phyloP scores from a whole-genome alignment of 2,797 vertebrate genomes.

The Meriones psammophilus region DNA sequence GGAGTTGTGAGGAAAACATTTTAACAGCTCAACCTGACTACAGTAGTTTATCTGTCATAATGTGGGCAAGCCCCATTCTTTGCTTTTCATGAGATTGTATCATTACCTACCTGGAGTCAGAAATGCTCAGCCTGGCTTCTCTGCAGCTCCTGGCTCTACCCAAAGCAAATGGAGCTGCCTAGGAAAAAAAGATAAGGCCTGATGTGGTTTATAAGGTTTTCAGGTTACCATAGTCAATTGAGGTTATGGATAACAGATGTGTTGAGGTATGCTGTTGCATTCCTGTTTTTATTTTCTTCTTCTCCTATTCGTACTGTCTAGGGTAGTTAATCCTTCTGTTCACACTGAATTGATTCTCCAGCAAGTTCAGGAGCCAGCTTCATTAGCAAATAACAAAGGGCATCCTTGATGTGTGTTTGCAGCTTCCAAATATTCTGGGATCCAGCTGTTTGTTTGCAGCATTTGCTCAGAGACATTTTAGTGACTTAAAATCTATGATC shows the following conservation, averaged over 20 bases:
- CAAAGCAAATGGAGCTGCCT: background rate
- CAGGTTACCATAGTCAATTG: background rate
- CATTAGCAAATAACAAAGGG: conserved; percentile 74
- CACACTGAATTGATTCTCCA: conserved; percentile 22
- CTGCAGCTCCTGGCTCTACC: background rate
- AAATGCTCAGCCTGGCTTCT: background rate
- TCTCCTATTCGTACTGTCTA: background rate
- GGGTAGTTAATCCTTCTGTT: conserved; percentile 43
- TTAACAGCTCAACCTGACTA: background rate
- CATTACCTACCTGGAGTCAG: background rate
- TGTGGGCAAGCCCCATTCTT: background rate
- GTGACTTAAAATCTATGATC: conserved; percentile 34
- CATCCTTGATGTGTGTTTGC: conserved; percentile 45
- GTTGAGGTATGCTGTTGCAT: background rate
- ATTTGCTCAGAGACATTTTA: conserved; percentile 58
- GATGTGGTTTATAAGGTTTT: background rate
- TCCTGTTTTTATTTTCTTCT: background rate
- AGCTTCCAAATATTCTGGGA: conserved; percentile 47
- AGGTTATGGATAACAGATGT: background rate
- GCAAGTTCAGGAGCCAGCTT: conserved; percentile 53
- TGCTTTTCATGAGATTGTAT: background rate
- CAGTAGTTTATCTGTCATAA: background rate
- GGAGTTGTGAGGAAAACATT: conserved; percentile 55
- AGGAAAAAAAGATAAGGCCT: background rate
- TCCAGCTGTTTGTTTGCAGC: conserved; percentile 64